Evolutionary conservation across 1,140 invertebrate genomes (phyloP).

Genomic region (Bombus difficillimus): DNA sequence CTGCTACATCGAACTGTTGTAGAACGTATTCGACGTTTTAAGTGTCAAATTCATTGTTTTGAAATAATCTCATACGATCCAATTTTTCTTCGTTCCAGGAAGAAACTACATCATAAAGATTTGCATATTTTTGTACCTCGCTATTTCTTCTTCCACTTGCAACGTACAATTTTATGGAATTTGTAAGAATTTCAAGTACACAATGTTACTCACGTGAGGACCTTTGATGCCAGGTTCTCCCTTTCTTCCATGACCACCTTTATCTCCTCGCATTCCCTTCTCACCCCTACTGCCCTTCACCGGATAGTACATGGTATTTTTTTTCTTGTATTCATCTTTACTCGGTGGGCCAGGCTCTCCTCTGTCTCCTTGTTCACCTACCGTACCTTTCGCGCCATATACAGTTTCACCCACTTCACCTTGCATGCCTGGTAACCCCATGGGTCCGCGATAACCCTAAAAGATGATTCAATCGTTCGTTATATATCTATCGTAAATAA

Average conservation of each 20-base stretch:
- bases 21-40: too few relatives aligned
- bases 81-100: too few relatives aligned
- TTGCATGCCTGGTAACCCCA: constrained; percentile 83
- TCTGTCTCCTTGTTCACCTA: constrained; percentile 82
- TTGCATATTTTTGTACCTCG: too few relatives aligned
- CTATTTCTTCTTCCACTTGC: too few relatives aligned
- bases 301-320: constrained; percentile 50
- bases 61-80: too few relatives aligned
- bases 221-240: constrained; percentile 85
- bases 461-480: background rate
- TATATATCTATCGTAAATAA: too few relatives aligned
- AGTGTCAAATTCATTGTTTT: too few relatives aligned
- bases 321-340: constrained; percentile 40
- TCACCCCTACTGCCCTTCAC: constrained; percentile 82
- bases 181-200: too few relatives aligned
- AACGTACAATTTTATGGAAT: too few relatives aligned
- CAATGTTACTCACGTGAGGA: constrained; percentile 79
- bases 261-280: constrained; percentile 84
- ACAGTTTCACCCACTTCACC: constrained; percentile 83
- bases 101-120: too few relatives aligned
- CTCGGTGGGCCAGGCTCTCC: constrained; percentile 80
- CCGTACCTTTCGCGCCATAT: constrained; percentile 75
- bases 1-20: too few relatives aligned
- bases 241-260: constrained; percentile 83
- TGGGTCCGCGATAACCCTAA: constrained; percentile 78